Evolutionary conservation across 2,113 vertebrate genomes (phyloP).

Genomic region (Gallinago paraguaiae): DNA sequence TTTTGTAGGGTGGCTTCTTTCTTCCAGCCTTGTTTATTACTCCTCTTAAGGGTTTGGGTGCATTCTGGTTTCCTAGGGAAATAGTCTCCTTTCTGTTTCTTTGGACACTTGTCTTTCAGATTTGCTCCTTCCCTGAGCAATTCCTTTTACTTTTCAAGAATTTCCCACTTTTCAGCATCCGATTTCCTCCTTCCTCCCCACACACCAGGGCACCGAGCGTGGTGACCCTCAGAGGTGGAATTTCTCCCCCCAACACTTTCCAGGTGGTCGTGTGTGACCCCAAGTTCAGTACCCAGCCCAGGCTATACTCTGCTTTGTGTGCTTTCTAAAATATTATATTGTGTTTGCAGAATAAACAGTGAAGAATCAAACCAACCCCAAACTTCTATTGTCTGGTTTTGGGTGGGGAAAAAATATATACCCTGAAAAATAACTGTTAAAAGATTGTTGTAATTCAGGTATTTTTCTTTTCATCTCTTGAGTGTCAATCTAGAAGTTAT

Average conservation of each 20-base stretch:
- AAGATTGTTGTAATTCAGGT: not conserved
- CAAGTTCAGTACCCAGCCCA: not conserved
- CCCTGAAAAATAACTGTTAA: not conserved
- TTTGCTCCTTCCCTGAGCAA: not conserved
- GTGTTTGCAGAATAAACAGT: not conserved
- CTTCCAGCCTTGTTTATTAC: not conserved
- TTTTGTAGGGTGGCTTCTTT: not conserved
- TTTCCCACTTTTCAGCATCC: not conserved
- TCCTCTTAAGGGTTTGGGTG: not conserved
- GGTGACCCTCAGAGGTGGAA: not conserved
- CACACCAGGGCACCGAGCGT: fast-evolving
- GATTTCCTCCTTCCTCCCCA: not conserved
- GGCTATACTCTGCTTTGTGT: not conserved
- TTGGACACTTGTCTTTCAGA: not conserved
- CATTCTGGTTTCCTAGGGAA: not conserved
- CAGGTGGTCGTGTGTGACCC: not conserved
- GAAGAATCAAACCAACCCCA: not conserved
- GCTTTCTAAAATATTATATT: not conserved
- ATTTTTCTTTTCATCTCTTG: not conserved
- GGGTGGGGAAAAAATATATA: not conserved
- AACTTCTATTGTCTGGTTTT: not conserved
- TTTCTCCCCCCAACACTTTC: fast-evolving
- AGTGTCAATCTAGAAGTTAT: not conserved
- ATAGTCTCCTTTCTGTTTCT: not conserved
- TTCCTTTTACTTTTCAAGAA: not conserved